Base-by-base conservation (phyloP, 2,888 invertebrate genomes). In the Drosophila falleni region DNA sequence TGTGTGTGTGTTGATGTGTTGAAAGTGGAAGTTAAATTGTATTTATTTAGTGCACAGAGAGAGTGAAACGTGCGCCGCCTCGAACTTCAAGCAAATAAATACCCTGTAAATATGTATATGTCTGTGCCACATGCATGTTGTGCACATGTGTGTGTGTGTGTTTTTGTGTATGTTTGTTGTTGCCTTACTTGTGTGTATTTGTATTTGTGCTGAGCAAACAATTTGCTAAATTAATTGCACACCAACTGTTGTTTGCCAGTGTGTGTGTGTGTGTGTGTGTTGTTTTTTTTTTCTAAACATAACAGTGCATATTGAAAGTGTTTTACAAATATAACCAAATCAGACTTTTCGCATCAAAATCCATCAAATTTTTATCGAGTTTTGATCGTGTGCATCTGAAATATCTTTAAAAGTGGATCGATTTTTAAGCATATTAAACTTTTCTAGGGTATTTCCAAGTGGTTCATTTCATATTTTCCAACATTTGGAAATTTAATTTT, bases 201-300 rank as follows among this genome's bases (percentile, higher is more conserved):
- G 58, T 81, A 71, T 89, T 86, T 89, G 85, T 55, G 74, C 80
- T 73, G 72, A 67, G 69, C 82, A 85, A 87, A 86, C 85, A 86
- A 82, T 87, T 86, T 89, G 89, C 89, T 74, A 87, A 89, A 87
- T 87, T 87, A 89, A 87, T 89, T 87, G 87, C 89, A 89, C 87
- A 89, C 86, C 87, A 87, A 82, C 80, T 76, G 78, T 65, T 87
- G 73, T 76, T 88, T 76, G 78, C 66, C 70, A 39, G 47, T 67
- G 62, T 68, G 53, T 55, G 10, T 51, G n/a, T 19, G 47, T 61
- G 47, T 65, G 39, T 41, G 42, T 42, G 41, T 61, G 35, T 53
- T n/a, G n/a, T 73, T 31, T 64, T 64, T 54, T 64, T 61, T 64
- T 49, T 35, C 79, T 53, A 75, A 67, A 58, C 53, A 77, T 58